A percentile compares a stretch with the other conserved stretches of the same genome.
Conservation (phyloP, 2,113 vertebrate species). For the Gadus chalcogrammus region DNA sequence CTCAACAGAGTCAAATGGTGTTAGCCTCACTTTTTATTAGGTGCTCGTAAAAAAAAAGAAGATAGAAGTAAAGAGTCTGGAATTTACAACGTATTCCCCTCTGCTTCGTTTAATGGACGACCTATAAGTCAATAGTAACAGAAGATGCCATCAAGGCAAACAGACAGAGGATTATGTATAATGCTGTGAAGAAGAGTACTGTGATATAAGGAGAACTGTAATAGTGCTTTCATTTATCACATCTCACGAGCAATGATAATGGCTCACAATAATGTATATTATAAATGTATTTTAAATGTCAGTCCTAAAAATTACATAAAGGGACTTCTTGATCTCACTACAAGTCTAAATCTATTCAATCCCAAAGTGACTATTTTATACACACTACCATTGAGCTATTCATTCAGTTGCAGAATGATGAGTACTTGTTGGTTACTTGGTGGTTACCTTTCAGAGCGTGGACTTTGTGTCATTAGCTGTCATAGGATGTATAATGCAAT, state of each 20-base stretch:
- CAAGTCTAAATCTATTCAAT: background rate
- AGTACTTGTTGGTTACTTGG: background rate
- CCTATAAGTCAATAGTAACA: too few species aligned
- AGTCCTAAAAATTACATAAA: background rate
- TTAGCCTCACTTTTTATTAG: too few species aligned
- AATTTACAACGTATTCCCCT: too few species aligned
- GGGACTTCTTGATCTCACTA: background rate
- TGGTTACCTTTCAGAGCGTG: background rate
- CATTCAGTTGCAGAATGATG: background rate
- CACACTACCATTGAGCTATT: background rate
- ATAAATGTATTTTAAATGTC: background rate
- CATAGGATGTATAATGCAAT: conserved; percentile 13
- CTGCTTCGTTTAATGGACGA: too few species aligned
- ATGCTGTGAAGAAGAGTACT: conserved; percentile 34
- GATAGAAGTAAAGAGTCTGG: too few species aligned
- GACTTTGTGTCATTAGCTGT: background rate
- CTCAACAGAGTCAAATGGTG: too few species aligned
- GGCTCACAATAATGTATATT: conserved; percentile 15
- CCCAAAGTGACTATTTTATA: background rate
- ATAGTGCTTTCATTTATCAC: background rate
- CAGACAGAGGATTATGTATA: background rate
- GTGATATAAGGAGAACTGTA: conserved; percentile 14
- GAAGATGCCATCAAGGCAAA: background rate
- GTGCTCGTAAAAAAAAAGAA: too few species aligned
- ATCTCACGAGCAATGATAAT: background rate